phyloP scores from a whole-genome alignment of 2,113 vertebrate genomes.

The Brevimyrus niger region DNA sequence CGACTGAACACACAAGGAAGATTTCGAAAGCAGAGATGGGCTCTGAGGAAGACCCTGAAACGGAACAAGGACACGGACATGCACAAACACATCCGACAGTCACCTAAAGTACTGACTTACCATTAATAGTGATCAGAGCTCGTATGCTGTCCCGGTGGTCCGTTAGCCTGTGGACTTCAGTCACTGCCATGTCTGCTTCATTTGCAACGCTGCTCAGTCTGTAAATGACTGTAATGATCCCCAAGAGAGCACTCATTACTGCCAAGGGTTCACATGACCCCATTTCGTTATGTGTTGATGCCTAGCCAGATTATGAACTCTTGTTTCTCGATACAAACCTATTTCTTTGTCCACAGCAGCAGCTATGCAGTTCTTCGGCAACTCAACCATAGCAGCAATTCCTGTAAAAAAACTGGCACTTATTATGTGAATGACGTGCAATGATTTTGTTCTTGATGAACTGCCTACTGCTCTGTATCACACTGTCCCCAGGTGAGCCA shows the following conservation, averaged over 20 bases:
- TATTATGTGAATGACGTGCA: not conserved
- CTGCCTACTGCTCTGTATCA: not conserved
- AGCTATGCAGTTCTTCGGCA: constrained; percentile 81
- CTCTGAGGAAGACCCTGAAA: not conserved
- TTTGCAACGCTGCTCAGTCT: constrained; percentile 58
- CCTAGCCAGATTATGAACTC: constrained; percentile 30
- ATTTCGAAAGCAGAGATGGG: not conserved
- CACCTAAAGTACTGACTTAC: constrained; percentile 50
- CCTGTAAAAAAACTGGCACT: constrained; percentile 52
- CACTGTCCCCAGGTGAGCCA: not conserved
- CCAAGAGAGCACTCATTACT: not conserved
- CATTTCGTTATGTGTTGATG: too few relatives aligned
- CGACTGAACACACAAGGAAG: not conserved
- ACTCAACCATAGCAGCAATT: constrained; percentile 73
- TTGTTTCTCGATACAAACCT: constrained; percentile 46
- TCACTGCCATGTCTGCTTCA: constrained; percentile 53
- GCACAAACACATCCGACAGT: not conserved
- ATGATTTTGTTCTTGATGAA: not conserved
- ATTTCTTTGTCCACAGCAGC: constrained; percentile 83
- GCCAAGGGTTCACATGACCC: not conserved
- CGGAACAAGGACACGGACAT: not conserved
- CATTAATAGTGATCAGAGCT: constrained; percentile 72
- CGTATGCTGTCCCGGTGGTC: constrained; percentile 86
- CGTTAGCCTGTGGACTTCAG: constrained; percentile 68
- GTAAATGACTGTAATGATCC: constrained; percentile 73